phyloP scores from a whole-genome alignment of 2,113 vertebrate species.

The Oryzias melastigma region DNA sequence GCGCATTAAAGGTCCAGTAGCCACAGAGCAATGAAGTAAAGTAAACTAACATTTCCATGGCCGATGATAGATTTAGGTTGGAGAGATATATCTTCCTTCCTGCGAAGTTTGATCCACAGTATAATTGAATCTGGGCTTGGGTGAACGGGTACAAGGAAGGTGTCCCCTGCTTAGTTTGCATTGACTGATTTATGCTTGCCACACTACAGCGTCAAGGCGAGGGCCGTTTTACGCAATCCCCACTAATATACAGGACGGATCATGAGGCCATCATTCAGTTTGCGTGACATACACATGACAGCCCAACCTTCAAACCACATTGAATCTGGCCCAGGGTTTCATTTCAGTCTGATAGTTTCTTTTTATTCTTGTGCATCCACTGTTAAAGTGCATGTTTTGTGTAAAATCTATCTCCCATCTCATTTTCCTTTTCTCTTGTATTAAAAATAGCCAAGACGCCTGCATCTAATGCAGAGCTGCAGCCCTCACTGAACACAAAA shows the following conservation, averaged over 20 bases:
- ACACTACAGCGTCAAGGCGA: conserved; percentile 15
- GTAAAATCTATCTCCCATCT: too few species aligned
- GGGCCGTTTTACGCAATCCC: conserved; percentile 1
- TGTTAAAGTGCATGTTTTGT: too few species aligned
- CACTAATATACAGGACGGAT: not conserved
- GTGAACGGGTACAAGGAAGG: conserved; percentile 11
- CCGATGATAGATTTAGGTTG: conserved; percentile 7
- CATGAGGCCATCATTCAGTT: not conserved
- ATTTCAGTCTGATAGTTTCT: too few species aligned
- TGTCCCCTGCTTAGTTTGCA: conserved; percentile 15
- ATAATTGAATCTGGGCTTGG: conserved; percentile 33
- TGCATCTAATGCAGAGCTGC: not conserved
- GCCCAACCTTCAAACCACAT: not conserved
- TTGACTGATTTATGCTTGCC: conserved; percentile 27
- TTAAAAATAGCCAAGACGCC: not conserved
- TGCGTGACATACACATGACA: conserved; percentile 2
- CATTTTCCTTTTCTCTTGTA: not conserved
- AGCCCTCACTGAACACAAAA: too few species aligned
- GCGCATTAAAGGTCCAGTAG: not conserved
- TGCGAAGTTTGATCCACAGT: conserved; percentile 17
- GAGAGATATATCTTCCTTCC: conserved; percentile 26
- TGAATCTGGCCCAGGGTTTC: too few species aligned
- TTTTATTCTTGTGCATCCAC: too few species aligned
- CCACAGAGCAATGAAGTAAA: conserved; percentile 35
- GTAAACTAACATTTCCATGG: conserved; percentile 2